These are phyloP conservation scores for Pampus argenteus DNA, from an alignment of 2,797 vertebrate species.

Conservation along the genomic window DNA sequence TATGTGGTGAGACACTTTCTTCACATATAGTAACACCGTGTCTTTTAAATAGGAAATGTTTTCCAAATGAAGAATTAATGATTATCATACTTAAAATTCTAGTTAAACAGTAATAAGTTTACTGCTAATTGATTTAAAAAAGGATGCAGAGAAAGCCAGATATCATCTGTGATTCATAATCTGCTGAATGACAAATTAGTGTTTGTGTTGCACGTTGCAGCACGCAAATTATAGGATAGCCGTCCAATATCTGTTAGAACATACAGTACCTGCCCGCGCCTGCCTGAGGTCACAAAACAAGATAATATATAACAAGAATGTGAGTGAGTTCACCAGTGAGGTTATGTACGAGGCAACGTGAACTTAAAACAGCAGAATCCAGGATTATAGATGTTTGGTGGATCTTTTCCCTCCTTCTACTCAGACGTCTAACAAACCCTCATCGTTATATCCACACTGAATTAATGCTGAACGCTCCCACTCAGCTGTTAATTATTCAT, in stretches of 20 bases:
- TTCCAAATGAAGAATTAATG: not conserved
- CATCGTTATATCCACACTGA: slow-evolving; percentile 62
- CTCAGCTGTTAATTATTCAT: slow-evolving; percentile 78
- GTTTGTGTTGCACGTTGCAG: not conserved
- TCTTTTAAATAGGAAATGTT: not conserved
- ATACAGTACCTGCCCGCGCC: not conserved
- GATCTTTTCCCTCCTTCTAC: not conserved
- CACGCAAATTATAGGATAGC: too few species aligned
- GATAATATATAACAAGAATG: not conserved
- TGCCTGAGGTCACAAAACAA: not conserved
- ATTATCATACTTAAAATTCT: too few species aligned
- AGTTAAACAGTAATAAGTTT: too few species aligned
- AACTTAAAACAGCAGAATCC: not conserved
- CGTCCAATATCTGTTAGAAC: not conserved
- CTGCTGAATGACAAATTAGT: not conserved
- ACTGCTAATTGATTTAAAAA: too few species aligned
- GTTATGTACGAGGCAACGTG: too few species aligned
- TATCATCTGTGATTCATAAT: not conserved
- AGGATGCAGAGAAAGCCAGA: too few species aligned
- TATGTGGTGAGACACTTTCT: slow-evolving; percentile 87
- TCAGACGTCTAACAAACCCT: slow-evolving; percentile 37
- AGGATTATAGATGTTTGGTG: too few species aligned
- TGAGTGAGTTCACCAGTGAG: too few species aligned
- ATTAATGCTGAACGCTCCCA: slow-evolving; percentile 71
- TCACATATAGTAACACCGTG: not conserved